A percentile compares a stretch with the other conserved stretches of the same genome.
These are phyloP conservation scores for Phrixothrix hirtus DNA, from an alignment of 2,888 invertebrate species.

Conservation along the genomic window DNA sequence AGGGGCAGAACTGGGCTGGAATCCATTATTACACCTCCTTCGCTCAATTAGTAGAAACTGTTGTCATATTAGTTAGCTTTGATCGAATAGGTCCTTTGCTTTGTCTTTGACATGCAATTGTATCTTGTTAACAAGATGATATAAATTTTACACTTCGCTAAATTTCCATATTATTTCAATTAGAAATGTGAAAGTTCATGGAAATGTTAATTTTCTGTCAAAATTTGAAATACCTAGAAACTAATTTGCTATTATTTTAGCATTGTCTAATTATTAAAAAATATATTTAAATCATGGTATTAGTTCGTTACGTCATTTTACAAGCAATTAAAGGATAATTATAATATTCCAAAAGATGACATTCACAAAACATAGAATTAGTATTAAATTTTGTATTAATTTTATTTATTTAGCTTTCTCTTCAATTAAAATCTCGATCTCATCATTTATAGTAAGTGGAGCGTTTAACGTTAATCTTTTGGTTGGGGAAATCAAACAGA, in stretches of 20 bases:
- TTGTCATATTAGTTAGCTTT: conserved; percentile 31
- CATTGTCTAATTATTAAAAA: too few relatives aligned
- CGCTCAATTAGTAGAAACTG: conserved; percentile 52
- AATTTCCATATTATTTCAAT: background rate
- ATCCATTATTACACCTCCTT: conserved; percentile 51
- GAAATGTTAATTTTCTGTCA: background rate
- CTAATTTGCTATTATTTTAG: too few relatives aligned
- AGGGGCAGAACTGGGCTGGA: conserved; percentile 52
- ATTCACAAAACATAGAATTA: too few relatives aligned
- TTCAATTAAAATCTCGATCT: conserved; percentile 2
- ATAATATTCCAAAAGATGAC: too few relatives aligned
- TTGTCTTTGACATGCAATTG: conserved; percentile 26
- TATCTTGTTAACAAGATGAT: conserved; percentile 19
- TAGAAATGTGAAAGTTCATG: background rate
- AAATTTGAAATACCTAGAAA: too few relatives aligned
- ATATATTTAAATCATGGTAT: too few relatives aligned
- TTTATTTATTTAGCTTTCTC: background rate
- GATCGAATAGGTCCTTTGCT: conserved; percentile 23
- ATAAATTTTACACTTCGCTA: background rate
- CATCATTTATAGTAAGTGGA: conserved; percentile 2
- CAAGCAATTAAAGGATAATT: too few relatives aligned
- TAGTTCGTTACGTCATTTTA: too few relatives aligned
- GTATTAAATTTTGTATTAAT: background rate
- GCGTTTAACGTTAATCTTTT: conserved; percentile 6
- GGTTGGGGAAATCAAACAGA: conserved; percentile 16